These are phyloP conservation scores for Lutraria lutraria DNA, from an alignment of 2,888 invertebrate genomes.

Conservation along the genomic window DNA sequence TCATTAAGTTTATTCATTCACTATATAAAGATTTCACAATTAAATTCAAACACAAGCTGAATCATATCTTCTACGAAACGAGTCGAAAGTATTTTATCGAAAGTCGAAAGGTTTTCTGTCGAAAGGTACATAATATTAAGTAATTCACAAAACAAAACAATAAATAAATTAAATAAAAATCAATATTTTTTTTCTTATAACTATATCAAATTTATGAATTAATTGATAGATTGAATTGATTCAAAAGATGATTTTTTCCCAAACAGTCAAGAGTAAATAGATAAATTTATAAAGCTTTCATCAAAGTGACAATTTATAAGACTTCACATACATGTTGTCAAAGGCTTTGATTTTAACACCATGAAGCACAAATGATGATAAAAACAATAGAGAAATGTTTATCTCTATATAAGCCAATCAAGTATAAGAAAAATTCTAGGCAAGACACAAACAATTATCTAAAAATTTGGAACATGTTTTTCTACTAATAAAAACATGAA, in stretches of 20 bases:
- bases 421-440: no score
- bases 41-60: slow-evolving; percentile 12
- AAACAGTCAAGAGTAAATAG: no score
- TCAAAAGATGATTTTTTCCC: no score
- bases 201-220: background rate
- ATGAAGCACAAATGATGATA: no score
- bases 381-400: no score
- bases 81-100: slow-evolving; percentile 46
- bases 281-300: no score
- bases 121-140: slow-evolving; percentile 37
- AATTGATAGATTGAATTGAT: no score
- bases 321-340: no score
- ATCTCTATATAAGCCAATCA: no score
- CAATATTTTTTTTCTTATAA: background rate
- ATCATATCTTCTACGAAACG: slow-evolving; percentile 32
- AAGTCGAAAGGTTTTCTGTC: slow-evolving; percentile 49
- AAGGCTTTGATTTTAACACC: no score
- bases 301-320: no score
- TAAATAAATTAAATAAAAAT: background rate
- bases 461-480: background rate
- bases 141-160: background rate
- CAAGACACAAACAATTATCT: background rate
- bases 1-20: no score
- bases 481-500: background rate
- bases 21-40: background rate